phyloP scores from a whole-genome alignment of 2,888 invertebrate species.

The Scaptomyza cyrtandrae region DNA sequence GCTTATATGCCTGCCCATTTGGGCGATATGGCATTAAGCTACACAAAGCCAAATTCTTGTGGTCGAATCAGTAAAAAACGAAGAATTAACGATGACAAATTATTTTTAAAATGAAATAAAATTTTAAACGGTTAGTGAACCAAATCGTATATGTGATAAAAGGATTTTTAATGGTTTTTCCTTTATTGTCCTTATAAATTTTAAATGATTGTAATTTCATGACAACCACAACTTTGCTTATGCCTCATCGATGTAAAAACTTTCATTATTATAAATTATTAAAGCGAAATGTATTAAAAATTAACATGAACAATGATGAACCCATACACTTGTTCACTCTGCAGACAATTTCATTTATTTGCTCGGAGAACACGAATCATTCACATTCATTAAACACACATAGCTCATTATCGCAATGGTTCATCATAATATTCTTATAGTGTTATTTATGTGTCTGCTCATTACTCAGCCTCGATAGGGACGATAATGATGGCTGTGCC shows the following conservation, averaged over 20 bases:
- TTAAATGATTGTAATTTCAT: too few species aligned
- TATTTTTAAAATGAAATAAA: neutral
- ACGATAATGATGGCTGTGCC: conserved; percentile 17
- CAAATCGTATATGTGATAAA: neutral
- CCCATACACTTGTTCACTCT: neutral
- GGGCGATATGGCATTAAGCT: conserved; percentile 20
- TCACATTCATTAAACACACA: conserved; percentile 24
- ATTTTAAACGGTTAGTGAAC: neutral
- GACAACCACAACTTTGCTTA: neutral
- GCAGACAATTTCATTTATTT: neutral
- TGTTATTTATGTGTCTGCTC: conserved; percentile 23
- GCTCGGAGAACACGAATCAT: neutral
- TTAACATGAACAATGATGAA: neutral
- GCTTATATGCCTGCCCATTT: conserved; percentile 79
- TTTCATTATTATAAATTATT: neutral
- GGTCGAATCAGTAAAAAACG: neutral
- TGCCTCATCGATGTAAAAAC: neutral
- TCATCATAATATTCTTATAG: conserved; percentile 32
- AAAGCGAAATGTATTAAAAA: neutral
- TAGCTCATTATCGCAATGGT: conserved; percentile 33
- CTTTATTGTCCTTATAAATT: too few species aligned
- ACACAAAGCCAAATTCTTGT: neutral
- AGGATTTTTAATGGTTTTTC: neutral
- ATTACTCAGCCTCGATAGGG: conserved; percentile 34
- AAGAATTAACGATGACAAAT: neutral